These are phyloP conservation scores for Leptatherina wallacei DNA, from an alignment of 2,797 vertebrate genomes.

Conservation along the genomic window DNA sequence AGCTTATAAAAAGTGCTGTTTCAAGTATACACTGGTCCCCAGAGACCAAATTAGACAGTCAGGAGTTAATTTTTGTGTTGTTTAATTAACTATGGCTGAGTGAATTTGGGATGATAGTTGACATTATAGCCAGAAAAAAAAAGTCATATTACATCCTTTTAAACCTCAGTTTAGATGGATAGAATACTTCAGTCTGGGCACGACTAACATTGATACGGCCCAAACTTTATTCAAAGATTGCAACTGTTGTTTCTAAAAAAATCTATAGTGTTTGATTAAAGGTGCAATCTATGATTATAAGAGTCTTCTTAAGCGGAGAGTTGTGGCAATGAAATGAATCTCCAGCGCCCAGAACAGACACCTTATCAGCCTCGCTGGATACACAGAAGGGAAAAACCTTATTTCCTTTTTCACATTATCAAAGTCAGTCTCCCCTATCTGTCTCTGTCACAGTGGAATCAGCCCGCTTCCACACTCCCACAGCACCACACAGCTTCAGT, in stretches of 20 bases:
- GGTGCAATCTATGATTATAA: constrained; percentile 28
- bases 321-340: constrained; percentile 32
- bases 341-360: constrained; percentile 22
- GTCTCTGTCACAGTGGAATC: constrained; percentile 58
- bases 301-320: constrained; percentile 18
- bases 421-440: constrained; percentile 57
- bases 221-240: constrained; percentile 4
- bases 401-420: constrained; percentile 65
- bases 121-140: constrained; percentile 9
- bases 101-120: constrained; percentile 10
- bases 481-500: constrained; percentile 6
- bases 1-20: no score
- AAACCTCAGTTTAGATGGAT: constrained; percentile 16
- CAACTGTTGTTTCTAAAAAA: constrained; percentile 9
- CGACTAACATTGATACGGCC: background rate
- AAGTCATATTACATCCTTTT: constrained; percentile 11
- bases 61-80: background rate
- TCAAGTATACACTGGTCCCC: background rate
- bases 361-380: constrained; percentile 59
- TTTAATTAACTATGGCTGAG: constrained; percentile 12
- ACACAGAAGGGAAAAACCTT: constrained; percentile 32
- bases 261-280: constrained; percentile 29
- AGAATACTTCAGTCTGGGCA: background rate
- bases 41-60: background rate
- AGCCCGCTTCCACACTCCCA: constrained; percentile 36